These are phyloP conservation scores for Scatophagus argus DNA, from an alignment of 2,113 vertebrate genomes.

Conservation along the genomic window DNA sequence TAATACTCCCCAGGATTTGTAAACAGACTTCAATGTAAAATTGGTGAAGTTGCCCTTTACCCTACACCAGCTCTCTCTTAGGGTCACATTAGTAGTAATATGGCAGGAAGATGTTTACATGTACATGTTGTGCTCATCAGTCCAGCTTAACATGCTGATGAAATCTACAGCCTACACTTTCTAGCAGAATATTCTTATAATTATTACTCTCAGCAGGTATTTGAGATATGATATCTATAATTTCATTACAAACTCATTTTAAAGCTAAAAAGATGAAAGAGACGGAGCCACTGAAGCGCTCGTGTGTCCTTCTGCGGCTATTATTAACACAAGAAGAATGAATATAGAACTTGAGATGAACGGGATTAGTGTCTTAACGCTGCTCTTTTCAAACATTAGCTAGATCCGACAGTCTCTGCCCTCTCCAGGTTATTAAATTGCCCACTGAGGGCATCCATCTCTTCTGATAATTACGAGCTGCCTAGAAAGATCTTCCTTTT, in stretches of 20 bases:
- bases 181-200: background rate
- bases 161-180: constrained; percentile 6
- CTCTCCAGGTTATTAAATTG: constrained; percentile 67
- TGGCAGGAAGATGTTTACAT: background rate
- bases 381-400: constrained; percentile 67
- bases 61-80: background rate
- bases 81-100: background rate
- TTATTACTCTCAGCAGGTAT: constrained; percentile 51
- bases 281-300: constrained; percentile 19
- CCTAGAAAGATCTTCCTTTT: constrained; percentile 61
- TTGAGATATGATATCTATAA: constrained; percentile 56
- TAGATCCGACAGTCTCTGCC: constrained; percentile 54
- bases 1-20: background rate
- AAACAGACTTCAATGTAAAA: background rate
- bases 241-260: constrained; percentile 63
- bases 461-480: constrained; percentile 67
- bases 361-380: constrained; percentile 59
- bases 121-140: background rate
- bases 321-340: constrained; percentile 62
- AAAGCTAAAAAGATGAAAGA: constrained; percentile 47
- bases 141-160: background rate
- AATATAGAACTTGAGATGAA: constrained; percentile 62
- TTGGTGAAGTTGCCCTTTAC: background rate
- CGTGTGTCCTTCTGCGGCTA: constrained; percentile 52
- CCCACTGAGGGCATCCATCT: constrained; percentile 62